Conservation (phyloP, 2,888 invertebrate species). For the Sinodicranocentrus sp. region DNA sequence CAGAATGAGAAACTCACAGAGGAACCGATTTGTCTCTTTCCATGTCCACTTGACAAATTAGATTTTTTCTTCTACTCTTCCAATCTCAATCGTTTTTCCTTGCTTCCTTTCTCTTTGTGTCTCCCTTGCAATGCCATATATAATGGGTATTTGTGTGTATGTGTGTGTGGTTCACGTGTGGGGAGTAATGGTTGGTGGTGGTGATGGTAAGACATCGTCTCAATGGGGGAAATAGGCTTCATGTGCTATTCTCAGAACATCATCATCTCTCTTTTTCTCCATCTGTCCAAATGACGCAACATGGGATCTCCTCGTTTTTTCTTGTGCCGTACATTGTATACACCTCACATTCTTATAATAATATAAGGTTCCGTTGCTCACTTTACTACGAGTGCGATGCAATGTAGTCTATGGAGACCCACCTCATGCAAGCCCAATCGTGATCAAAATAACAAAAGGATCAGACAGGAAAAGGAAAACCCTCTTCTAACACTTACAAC, state of each 20-base stretch:
- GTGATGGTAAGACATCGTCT: constrained; percentile 44
- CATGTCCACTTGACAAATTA: constrained; percentile 76
- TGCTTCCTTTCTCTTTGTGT: constrained; percentile 32
- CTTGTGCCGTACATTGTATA: not conserved
- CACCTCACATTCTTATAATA: constrained; percentile 12
- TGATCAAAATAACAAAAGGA: constrained; percentile 69
- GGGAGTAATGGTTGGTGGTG: not conserved
- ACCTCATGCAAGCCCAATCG: constrained; percentile 55
- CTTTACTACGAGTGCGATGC: constrained; percentile 10
- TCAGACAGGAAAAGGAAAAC: constrained; percentile 45
- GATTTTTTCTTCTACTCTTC: constrained; percentile 71
- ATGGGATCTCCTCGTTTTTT: constrained; percentile 29
- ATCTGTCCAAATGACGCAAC: constrained; percentile 57
- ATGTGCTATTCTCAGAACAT: constrained; percentile 49
- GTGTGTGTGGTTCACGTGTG: not conserved
- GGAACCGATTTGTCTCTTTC: constrained; percentile 75
- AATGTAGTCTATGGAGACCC: constrained; percentile 46
- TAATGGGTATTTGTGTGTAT: constrained; percentile 10
- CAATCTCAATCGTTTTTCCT: constrained; percentile 54
- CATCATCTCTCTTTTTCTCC: constrained; percentile 55
- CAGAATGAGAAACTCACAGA: constrained; percentile 43
- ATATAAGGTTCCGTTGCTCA: constrained; percentile 2
- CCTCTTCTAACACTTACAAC: constrained; percentile 35
- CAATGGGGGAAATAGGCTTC: constrained; percentile 46
- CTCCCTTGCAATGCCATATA: not conserved